A percentile compares a stretch with the other conserved stretches of the same genome.
These are phyloP conservation scores for Pelobates cultripes DNA, from an alignment of 2,797 vertebrate genomes.

Conservation along the genomic window DNA sequence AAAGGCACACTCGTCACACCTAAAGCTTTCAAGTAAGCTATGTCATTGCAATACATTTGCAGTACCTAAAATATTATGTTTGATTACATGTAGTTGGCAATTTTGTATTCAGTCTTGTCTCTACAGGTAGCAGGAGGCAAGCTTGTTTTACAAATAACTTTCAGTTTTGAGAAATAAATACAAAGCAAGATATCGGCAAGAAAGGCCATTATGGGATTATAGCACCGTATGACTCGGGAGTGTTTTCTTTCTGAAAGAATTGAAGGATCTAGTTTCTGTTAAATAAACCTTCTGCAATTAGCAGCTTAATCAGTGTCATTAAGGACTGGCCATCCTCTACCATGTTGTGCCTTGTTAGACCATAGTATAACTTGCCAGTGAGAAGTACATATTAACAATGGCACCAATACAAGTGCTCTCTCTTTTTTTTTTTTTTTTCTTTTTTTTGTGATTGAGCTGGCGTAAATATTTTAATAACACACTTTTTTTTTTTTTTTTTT, in stretches of 20 bases:
- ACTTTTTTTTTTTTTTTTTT: conserved; percentile 54
- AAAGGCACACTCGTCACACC: too few relatives aligned
- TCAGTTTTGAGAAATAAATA: background rate
- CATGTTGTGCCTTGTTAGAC: background rate
- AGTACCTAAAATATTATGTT: background rate
- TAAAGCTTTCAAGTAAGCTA: too few relatives aligned
- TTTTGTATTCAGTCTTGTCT: conserved; percentile 27
- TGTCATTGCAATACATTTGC: too few relatives aligned
- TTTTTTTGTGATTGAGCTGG: background rate
- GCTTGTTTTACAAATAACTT: conserved; percentile 34
- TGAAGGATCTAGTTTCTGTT: conserved; percentile 22
- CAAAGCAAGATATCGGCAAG: conserved; percentile 8
- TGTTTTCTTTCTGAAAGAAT: conserved; percentile 19
- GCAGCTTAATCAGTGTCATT: background rate
- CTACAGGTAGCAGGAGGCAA: conserved; percentile 5
- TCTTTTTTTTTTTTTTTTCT: background rate
- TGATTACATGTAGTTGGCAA: conserved; percentile 20
- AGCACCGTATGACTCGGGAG: conserved; percentile 22
- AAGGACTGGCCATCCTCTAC: conserved; percentile 9
- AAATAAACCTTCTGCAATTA: conserved; percentile 42
- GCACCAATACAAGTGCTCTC: background rate
- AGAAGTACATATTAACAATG: background rate
- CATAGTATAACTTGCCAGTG: background rate
- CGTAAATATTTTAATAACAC: background rate
- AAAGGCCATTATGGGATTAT: conserved; percentile 44